Evolutionary conservation across 2,888 invertebrate species (phyloP), one percentile per base, ranked within the genome.

Genomic region (Chrysomela aeneicollis): DNA sequence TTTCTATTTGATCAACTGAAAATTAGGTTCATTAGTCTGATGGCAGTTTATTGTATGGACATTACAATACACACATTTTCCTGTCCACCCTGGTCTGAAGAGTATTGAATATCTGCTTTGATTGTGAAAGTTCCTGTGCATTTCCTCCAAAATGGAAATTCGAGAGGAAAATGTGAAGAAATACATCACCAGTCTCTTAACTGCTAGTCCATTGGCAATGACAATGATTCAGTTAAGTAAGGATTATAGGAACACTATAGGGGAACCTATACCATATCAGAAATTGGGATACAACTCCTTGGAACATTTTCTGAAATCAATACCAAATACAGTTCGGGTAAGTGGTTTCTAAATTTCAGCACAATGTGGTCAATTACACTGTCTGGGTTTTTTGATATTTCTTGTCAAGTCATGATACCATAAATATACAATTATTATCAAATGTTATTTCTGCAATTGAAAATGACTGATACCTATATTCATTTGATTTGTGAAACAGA

Each of bases 211-310:
- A 1, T 55, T 69, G 19, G 64, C 70, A 22, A 66, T 73, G 18
- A 73, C 74, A 10, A 59, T 78, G 0, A 35, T 35, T n/a, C 71
- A 71, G 63, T 22, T 79, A 15, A 59, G 51, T 32, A 67, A 63
- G 46, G 80, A 80, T 59, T 79, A 75, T 64, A 60, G 15, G 15
- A 73, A 76, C 6, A 59, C 68, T 21, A 71, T 74, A 18, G 80
- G 80, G 5, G 63, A 66, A 22, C 50, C 55, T 12, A 76, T 79
- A 54, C 79, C 79, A 4, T 77, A 65, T 58, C 60, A 63, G 21
- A 68, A 70, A 53, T 68, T 77, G 6, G 76, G 77, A 2, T 77
- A 69, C 51, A 69, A 66, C 10, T 68, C 70, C 4, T 22, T 77
- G 1, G 76, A 77, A 50, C 67, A 71, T n/a, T 76, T 73, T 63